Base-by-base conservation (phyloP, 1,140 invertebrate species). In the Anastrepha ludens region DNA sequence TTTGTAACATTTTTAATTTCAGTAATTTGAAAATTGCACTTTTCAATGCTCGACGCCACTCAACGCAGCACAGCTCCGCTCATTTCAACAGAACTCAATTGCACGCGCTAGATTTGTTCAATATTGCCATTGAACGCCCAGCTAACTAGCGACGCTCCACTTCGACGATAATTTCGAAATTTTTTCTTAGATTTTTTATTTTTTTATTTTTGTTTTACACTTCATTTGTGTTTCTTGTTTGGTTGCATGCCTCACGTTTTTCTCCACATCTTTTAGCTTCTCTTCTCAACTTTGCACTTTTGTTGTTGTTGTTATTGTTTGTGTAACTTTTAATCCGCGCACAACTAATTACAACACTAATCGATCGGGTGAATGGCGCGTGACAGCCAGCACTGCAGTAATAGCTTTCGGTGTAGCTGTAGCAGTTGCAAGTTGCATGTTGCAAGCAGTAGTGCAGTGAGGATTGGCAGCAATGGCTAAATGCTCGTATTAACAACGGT, bases 341-440 rank as follows among this genome's bases (percentile, higher is more conserved):
- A 55, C 74, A 81, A 81, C 74, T 81, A 81, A 81, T 81, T 81
- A 81, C 74, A 20, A 50, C 74, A 81, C 74, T 81, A 81, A 81
- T 81, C 74, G 74, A 81, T 81, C 41, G 74, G 55, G 74, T 81
- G 74, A 81, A 81, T 81, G 74, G 74, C 74, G 74, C 74, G 74
- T 81, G 74, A 81, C 74, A 81, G 74, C 74, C 44, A 47, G 74
- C 47, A 15, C 17, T 55, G 47, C 74, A 62, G 64, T 67, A 0
- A 39, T 67, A 15, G 64, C 29, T 6, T 29, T 67, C 0, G 64
- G 0, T 29, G 44, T 55, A 9, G 47, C 47, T 20, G 3, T 55
- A 13, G 47, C 74, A 81, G 44, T 81, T 81, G 39, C 20, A 67
- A 9, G 44, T 74, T 74, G 70, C 44, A 58, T 29, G 74, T 81